These are phyloP conservation scores for Hemaris fuciformis DNA, from an alignment of 2,888 invertebrate species.

Conservation along the genomic window DNA sequence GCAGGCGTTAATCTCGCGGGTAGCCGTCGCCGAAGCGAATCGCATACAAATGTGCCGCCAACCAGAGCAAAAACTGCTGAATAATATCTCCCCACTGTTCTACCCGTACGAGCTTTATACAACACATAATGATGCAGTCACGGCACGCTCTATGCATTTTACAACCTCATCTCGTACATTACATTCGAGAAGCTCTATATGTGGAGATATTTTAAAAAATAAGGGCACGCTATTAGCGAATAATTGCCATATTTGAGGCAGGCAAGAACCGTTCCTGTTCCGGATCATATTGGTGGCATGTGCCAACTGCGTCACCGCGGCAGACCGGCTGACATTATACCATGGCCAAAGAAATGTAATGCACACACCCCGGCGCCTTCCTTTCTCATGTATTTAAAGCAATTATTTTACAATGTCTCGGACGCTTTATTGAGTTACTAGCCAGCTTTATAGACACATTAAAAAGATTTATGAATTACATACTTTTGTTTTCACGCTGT, in stretches of 20 bases:
- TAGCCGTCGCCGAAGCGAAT: slow-evolving; percentile 68
- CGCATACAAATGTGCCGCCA: slow-evolving; percentile 73
- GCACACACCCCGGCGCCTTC: neutral
- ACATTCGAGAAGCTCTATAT: slow-evolving; percentile 29
- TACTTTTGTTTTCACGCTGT: neutral
- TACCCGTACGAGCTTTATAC: slow-evolving; percentile 57
- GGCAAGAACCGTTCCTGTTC: slow-evolving; percentile 34
- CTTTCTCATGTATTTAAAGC: neutral
- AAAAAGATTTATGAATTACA: neutral
- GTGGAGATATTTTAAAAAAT: slow-evolving; percentile 22
- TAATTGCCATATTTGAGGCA: slow-evolving; percentile 24
- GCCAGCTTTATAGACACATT: neutral
- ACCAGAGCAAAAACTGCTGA: slow-evolving; percentile 70
- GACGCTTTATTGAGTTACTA: neutral
- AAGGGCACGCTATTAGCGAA: neutral
- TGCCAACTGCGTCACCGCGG: slow-evolving; percentile 68
- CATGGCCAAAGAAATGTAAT: slow-evolving; percentile 26
- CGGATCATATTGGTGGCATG: slow-evolving; percentile 54
- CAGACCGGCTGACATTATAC: slow-evolving; percentile 51
- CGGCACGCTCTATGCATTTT: slow-evolving; percentile 57
- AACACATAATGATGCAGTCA: slow-evolving; percentile 65
- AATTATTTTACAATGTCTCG: neutral
- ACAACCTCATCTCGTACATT: slow-evolving; percentile 48
- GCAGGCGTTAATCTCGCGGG: slow-evolving; percentile 69
- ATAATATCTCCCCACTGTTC: slow-evolving; percentile 65